Evolutionary conservation across 2,113 vertebrate genomes (phyloP).

Genomic region (Heteronetta atricapilla): DNA sequence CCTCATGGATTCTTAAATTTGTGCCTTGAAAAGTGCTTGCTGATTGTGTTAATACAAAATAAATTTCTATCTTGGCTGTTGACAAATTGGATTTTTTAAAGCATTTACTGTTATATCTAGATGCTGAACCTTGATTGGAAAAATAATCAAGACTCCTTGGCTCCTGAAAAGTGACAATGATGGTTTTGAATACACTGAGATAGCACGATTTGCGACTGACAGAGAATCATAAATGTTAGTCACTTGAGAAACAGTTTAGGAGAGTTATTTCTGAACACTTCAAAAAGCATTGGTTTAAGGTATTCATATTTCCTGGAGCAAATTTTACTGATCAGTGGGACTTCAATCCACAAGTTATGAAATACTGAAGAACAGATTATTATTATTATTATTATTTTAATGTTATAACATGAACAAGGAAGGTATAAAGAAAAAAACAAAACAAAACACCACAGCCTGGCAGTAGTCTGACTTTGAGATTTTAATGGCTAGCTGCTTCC

Average conservation of each 20-base stretch:
- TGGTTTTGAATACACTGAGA: neutral
- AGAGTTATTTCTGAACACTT: neutral
- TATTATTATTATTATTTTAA: too few relatives aligned
- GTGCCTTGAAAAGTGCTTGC: neutral
- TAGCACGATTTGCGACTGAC: neutral
- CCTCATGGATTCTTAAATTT: neutral
- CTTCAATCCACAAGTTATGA: neutral
- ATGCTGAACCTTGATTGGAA: constrained; percentile 10
- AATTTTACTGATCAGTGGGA: neutral
- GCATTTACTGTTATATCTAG: neutral
- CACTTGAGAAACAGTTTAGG: neutral
- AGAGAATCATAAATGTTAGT: neutral
- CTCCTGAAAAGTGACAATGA: neutral
- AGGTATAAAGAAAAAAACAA: neutral
- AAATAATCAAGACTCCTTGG: neutral
- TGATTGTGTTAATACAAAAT: neutral
- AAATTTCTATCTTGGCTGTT: neutral
- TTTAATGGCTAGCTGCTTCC: neutral
- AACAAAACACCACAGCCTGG: neutral
- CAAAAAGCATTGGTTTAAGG: neutral
- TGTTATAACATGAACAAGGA: neutral
- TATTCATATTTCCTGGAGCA: neutral
- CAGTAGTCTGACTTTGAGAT: neutral
- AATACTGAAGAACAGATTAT: neutral
- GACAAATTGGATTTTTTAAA: neutral